These are phyloP conservation scores for Microtus ochrogaster DNA, from an alignment of 2,113 vertebrate species.

Conservation along the genomic window DNA sequence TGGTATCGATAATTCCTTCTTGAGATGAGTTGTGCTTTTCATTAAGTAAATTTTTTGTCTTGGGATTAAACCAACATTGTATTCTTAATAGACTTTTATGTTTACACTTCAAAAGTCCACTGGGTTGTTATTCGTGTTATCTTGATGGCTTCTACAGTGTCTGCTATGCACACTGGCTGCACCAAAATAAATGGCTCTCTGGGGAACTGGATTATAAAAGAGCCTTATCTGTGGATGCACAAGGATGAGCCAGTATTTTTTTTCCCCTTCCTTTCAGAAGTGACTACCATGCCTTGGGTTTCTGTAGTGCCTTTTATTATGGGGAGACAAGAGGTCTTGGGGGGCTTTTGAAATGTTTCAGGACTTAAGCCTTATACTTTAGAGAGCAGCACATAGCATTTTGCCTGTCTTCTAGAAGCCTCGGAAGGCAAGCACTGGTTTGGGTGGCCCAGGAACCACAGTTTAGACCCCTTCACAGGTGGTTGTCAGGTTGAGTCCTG, in stretches of 20 bases:
- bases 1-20: conserved; percentile 82
- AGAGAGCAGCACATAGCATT: not conserved
- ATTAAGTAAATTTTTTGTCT: conserved; percentile 83
- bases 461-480: not conserved
- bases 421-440: not conserved
- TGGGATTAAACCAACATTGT: conserved; percentile 84
- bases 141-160: conserved; percentile 80
- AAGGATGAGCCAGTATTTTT: conserved; percentile 52
- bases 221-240: conserved; percentile 67
- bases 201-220: conserved; percentile 69
- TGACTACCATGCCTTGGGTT: conserved; percentile 56
- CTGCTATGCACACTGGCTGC: conserved; percentile 60
- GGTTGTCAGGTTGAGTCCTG: not conserved
- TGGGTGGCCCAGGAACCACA: not conserved
- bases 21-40: conserved; percentile 83
- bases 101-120: conserved; percentile 84
- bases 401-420: conserved; percentile 28
- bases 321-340: conserved; percentile 12
- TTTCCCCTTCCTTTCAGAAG: conserved; percentile 51
- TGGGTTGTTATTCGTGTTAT: conserved; percentile 77
- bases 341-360: conserved; percentile 41
- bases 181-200: conserved; percentile 71
- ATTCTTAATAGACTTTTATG: conserved; percentile 84
- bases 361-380: conserved; percentile 51
- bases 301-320: conserved; percentile 58